A percentile compares a stretch with the other conserved stretches of the same genome.
Evolutionary conservation across 2,797 vertebrate species (phyloP).

Genomic region (Acridotheres tristis): DNA sequence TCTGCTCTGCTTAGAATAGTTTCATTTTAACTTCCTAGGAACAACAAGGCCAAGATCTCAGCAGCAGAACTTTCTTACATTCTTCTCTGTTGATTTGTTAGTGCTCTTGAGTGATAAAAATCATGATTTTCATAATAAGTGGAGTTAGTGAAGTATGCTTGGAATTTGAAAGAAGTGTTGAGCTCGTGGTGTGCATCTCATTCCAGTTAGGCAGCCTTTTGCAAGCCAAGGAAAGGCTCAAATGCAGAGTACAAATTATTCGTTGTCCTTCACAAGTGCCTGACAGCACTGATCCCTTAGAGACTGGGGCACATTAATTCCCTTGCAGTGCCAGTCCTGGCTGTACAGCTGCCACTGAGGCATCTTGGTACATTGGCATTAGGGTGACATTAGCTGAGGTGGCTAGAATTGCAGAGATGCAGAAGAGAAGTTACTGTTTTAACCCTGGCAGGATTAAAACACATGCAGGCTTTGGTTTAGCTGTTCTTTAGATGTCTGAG

Average conservation of each 20-base stretch:
- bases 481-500: neutral
- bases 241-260: neutral
- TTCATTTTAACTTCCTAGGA: neutral
- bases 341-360: neutral
- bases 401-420: neutral
- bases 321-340: neutral
- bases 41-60: neutral
- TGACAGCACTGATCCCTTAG: neutral
- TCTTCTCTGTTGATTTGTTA: conserved; percentile 14
- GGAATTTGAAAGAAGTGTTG: conserved; percentile 54
- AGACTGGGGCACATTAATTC: neutral
- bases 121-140: conserved; percentile 8
- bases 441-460: neutral
- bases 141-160: conserved; percentile 18
- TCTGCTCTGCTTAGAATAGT: neutral
- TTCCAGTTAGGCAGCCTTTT: conserved; percentile 3
- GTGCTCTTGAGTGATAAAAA: conserved; percentile 60
- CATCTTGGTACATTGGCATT: neutral
- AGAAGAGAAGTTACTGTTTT: neutral
- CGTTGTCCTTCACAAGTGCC: conserved; percentile 2
- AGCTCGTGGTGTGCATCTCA: neutral
- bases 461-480: neutral
- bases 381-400: neutral
- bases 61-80: conserved; percentile 5
- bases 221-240: neutral